These are phyloP conservation scores for Bos javanicus DNA, from an alignment of 2,113 vertebrate genomes.

Conservation along the genomic window DNA sequence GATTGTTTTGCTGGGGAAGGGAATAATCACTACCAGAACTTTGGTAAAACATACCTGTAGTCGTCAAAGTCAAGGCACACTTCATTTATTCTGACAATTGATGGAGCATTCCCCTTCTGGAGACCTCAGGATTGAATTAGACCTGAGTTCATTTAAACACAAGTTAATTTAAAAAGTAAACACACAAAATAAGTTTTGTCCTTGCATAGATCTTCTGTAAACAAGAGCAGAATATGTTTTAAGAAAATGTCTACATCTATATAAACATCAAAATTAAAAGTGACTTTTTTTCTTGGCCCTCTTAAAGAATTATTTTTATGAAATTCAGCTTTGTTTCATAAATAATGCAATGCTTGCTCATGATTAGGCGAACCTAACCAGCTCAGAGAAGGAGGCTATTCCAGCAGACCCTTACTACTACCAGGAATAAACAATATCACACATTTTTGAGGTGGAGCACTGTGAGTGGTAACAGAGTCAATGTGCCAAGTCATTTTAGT, in stretches of 20 bases:
- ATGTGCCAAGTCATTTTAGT: background rate
- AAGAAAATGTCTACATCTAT: constrained; percentile 57
- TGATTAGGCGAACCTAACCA: constrained; percentile 69
- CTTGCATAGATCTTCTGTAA: constrained; percentile 50
- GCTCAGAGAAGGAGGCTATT: constrained; percentile 60
- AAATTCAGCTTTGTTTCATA: constrained; percentile 80
- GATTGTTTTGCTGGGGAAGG: constrained; percentile 16
- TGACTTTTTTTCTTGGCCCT: constrained; percentile 29
- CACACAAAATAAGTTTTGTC: constrained; percentile 30
- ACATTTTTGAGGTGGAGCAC: constrained; percentile 9
- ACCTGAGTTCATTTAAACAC: constrained; percentile 55
- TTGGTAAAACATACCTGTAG: constrained; percentile 60
- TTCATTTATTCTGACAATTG: constrained; percentile 73
- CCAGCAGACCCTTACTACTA: constrained; percentile 62
- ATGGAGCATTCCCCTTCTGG: constrained; percentile 59
- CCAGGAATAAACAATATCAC: constrained; percentile 25
- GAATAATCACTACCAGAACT: constrained; percentile 60
- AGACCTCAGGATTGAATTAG: constrained; percentile 71
- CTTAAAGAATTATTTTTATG: constrained; percentile 71
- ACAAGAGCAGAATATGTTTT: constrained; percentile 40
- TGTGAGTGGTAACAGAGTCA: background rate
- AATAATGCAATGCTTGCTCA: constrained; percentile 77
- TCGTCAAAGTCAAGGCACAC: constrained; percentile 59
- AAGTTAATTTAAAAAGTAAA: constrained; percentile 54
- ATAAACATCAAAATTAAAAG: constrained; percentile 53